Evolutionary conservation across 2,113 vertebrate genomes (phyloP).

Genomic region (Hemichromis elongatus): DNA sequence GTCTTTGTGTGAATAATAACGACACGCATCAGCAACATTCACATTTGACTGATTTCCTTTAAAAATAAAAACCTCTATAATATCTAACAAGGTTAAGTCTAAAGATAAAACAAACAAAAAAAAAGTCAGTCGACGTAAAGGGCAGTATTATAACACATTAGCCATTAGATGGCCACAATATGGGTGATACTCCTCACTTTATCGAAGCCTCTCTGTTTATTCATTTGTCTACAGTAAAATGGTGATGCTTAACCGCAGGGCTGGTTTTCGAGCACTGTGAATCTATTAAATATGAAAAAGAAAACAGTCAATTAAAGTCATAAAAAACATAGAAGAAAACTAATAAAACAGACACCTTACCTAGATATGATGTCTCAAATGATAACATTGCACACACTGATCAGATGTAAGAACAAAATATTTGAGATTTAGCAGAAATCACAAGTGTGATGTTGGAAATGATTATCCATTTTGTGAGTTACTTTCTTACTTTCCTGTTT

Average conservation of each 20-base stretch:
- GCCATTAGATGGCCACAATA: not conserved
- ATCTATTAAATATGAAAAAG: not conserved
- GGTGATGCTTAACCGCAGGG: not conserved
- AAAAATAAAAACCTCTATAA: not conserved
- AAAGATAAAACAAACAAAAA: not conserved
- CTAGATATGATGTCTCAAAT: too few relatives aligned
- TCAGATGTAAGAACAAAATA: not conserved
- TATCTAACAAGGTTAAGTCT: conserved; percentile 1
- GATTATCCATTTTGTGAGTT: not conserved
- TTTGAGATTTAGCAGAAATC: not conserved
- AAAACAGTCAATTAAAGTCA: not conserved
- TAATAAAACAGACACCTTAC: not conserved
- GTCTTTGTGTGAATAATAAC: conserved; percentile 42
- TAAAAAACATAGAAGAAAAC: not conserved
- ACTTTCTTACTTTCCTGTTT: not conserved
- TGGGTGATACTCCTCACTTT: not conserved
- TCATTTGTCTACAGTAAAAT: not conserved
- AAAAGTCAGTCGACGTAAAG: not conserved
- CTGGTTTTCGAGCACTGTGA: not conserved
- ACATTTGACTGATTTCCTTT: not conserved
- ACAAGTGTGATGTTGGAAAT: not conserved
- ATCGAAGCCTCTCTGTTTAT: not conserved
- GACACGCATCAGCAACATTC: conserved; percentile 15
- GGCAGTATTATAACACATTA: not conserved
- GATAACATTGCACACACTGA: too few relatives aligned